Evolutionary conservation across 1,140 invertebrate species (phyloP).

Genomic region (Papilio polyxenes): DNA sequence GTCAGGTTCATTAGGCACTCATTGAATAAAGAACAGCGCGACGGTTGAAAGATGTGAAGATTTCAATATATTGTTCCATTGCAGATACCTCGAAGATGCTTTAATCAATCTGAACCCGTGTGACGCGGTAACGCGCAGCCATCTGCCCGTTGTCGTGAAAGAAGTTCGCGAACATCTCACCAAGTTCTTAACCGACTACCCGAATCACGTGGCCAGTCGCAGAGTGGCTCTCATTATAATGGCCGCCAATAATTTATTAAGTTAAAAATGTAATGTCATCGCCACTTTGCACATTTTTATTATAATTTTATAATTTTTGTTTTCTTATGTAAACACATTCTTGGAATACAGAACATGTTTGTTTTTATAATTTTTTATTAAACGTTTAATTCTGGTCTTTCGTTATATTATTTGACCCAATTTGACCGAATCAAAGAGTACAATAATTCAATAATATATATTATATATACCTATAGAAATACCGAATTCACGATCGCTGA

Average conservation of each 20-base stretch:
- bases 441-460: too few species aligned
- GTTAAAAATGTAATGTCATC: constrained; percentile 41
- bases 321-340: background rate
- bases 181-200: constrained; percentile 85
- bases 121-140: constrained; percentile 88
- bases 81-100: constrained; percentile 93
- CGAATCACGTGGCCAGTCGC: constrained; percentile 84
- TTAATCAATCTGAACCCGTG: constrained; percentile 88
- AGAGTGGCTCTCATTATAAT: constrained; percentile 89
- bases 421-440: background rate
- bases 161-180: constrained; percentile 88
- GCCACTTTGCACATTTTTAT: constrained; percentile 24
- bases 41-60: too few species aligned
- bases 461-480: too few species aligned
- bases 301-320: constrained; percentile 11
- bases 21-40: too few species aligned
- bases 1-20: too few species aligned
- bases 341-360: background rate
- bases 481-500: too few species aligned
- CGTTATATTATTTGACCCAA: background rate
- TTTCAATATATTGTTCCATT: constrained; percentile 44
- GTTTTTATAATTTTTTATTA: background rate
- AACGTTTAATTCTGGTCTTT: background rate
- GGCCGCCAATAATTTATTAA: constrained; percentile 84
- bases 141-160: constrained; percentile 88